Evolutionary conservation across 2,113 vertebrate genomes (phyloP).

Genomic region (Balaenoptera acutorostrata): DNA sequence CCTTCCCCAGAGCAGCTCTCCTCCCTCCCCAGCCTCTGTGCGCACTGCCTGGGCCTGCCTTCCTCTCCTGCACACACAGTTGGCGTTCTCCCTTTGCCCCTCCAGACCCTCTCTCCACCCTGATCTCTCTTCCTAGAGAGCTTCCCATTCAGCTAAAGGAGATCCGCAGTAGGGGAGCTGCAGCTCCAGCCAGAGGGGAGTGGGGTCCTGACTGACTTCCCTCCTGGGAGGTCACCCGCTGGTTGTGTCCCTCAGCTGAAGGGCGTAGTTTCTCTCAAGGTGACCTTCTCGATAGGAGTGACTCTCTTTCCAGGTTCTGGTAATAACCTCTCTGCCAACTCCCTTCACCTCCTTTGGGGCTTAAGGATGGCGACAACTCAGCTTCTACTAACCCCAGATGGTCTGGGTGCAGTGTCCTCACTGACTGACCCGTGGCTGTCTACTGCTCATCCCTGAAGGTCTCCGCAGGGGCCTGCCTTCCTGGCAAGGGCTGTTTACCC

Average conservation of each 20-base stretch:
- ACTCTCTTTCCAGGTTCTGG: neutral
- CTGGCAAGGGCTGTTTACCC: neutral
- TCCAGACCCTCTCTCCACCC: neutral
- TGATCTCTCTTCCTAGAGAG: neutral
- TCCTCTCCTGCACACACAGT: neutral
- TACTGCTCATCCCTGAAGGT: neutral
- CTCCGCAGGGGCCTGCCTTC: neutral
- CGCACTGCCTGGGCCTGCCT: accelerated
- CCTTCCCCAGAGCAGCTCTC: neutral
- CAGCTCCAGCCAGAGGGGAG: accelerated
- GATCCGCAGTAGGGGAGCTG: neutral
- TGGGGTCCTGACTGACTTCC: too few relatives aligned
- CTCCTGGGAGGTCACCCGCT: neutral
- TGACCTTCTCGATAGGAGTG: neutral
- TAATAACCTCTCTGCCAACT: neutral
- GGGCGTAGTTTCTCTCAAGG: neutral
- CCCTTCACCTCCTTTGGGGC: neutral
- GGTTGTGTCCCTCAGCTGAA: neutral
- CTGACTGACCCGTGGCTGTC: too few relatives aligned
- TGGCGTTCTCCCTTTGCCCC: neutral
- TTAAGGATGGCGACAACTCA: neutral
- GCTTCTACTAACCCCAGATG: neutral
- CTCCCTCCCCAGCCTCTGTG: accelerated
- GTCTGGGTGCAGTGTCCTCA: neutral
- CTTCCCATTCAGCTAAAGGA: neutral